Conservation (phyloP, 2,888 invertebrate genomes). For the Drosophila lutescens region DNA sequence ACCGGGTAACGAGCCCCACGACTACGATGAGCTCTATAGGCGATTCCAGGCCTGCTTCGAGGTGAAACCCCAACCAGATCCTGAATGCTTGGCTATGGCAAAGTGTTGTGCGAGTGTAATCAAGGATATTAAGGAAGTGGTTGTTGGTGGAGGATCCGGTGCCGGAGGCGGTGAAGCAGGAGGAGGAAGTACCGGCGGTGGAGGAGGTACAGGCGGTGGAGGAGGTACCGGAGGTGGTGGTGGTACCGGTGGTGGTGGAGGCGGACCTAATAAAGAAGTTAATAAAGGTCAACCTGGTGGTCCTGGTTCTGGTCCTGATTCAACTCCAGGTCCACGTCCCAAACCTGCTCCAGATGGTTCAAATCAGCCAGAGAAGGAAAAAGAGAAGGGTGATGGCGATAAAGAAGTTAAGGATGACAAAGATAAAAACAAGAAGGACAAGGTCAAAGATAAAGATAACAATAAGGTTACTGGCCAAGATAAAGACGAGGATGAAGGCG, state of each 20-base stretch:
- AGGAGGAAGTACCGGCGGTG: neutral
- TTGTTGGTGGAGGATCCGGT: neutral
- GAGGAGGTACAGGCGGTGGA: neutral
- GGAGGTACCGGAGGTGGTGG: neutral
- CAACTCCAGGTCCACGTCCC: too few relatives aligned
- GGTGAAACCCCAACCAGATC: neutral
- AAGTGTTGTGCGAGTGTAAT: slow-evolving; percentile 43
- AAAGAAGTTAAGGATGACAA: slow-evolving; percentile 1
- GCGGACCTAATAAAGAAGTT: neutral
- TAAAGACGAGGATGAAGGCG: neutral
- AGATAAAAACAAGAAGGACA: neutral
- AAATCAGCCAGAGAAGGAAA: neutral
- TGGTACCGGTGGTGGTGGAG: neutral
- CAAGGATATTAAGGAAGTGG: neutral
- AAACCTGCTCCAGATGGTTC: neutral
- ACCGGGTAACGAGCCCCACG: slow-evolving; percentile 36
- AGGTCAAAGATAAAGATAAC: neutral
- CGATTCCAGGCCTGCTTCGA: slow-evolving; percentile 51
- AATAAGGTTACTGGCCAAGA: too few relatives aligned
- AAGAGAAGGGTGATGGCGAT: slow-evolving; percentile 38
- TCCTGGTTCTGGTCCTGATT: neutral
- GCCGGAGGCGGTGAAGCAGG: neutral
- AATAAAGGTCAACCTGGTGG: neutral
- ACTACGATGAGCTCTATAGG: slow-evolving; percentile 63
- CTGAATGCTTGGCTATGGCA: slow-evolving; percentile 4